phyloP scores from a whole-genome alignment of 2,888 invertebrate species.

The Tipula lateralis region DNA sequence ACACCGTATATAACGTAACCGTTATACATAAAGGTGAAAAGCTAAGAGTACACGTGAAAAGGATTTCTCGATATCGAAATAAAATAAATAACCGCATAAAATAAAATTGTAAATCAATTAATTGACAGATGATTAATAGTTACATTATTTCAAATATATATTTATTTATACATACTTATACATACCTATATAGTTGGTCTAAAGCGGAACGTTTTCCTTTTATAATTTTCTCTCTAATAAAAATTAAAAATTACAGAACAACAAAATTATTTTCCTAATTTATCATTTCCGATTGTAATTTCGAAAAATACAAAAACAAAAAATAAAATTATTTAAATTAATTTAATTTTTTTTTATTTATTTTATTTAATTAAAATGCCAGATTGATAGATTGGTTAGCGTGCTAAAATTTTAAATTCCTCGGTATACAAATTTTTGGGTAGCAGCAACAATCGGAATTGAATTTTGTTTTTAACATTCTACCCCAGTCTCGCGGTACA shows the following conservation, averaged over 20 bases:
- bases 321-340: neutral
- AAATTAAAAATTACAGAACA: neutral
- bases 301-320: neutral
- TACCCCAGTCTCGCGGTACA: too few species aligned
- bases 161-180: neutral
- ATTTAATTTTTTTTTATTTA: neutral
- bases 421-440: neutral
- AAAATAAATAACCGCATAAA: neutral
- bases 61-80: too few species aligned
- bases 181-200: neutral
- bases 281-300: constrained; percentile 13
- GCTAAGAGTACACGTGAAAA: too few species aligned
- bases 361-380: constrained; percentile 19
- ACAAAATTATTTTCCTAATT: neutral
- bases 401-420: constrained; percentile 11
- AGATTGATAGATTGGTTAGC: constrained; percentile 24
- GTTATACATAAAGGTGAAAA: too few species aligned
- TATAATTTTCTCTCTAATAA: neutral
- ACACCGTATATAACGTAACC: too few species aligned
- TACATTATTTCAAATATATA: neutral
- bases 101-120: neutral
- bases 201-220: neutral
- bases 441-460: too few species aligned
- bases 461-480: too few species aligned
- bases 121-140: neutral